Evolutionary conservation across 2,113 vertebrate species (phyloP).

Genomic region (Pelvicachromis taeniatus): DNA sequence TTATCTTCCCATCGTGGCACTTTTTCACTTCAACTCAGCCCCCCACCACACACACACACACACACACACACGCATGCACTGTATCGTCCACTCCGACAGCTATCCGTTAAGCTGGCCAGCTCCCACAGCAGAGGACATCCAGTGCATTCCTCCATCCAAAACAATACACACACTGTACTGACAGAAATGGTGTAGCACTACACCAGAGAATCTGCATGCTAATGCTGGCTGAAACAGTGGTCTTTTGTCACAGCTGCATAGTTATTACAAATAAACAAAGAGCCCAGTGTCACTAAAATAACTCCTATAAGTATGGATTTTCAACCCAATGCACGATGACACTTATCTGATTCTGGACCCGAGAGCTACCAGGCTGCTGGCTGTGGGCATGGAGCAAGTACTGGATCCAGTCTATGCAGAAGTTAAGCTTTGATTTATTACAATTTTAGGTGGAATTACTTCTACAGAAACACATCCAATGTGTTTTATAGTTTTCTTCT

Average conservation of each 20-base stretch:
- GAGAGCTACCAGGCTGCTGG: not conserved
- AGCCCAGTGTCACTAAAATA: slow-evolving; percentile 73
- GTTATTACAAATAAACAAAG: slow-evolving; percentile 80
- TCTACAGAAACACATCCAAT: not conserved
- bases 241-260: slow-evolving; percentile 82
- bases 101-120: slow-evolving; percentile 44
- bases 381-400: not conserved
- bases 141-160: slow-evolving; percentile 66
- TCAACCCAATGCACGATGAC: slow-evolving; percentile 57
- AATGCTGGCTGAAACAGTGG: slow-evolving; percentile 80
- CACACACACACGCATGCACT: not conserved
- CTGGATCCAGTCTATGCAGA: not conserved
- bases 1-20: not conserved
- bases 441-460: not conserved
- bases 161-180: slow-evolving; percentile 79
- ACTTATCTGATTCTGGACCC: slow-evolving; percentile 60
- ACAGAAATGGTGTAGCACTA: slow-evolving; percentile 80
- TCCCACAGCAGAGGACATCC: slow-evolving; percentile 66
- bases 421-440: not conserved
- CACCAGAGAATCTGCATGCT: slow-evolving; percentile 86
- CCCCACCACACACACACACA: not conserved
- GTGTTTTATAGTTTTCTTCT: not conserved
- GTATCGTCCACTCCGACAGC: slow-evolving; percentile 46
- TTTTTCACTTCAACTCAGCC: not conserved
- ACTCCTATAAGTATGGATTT: slow-evolving; percentile 77